Percentiles rank a stretch among this genome's conserved stretches.
phyloP scores from a whole-genome alignment of 2,113 vertebrate species.

The Gambusia affinis region DNA sequence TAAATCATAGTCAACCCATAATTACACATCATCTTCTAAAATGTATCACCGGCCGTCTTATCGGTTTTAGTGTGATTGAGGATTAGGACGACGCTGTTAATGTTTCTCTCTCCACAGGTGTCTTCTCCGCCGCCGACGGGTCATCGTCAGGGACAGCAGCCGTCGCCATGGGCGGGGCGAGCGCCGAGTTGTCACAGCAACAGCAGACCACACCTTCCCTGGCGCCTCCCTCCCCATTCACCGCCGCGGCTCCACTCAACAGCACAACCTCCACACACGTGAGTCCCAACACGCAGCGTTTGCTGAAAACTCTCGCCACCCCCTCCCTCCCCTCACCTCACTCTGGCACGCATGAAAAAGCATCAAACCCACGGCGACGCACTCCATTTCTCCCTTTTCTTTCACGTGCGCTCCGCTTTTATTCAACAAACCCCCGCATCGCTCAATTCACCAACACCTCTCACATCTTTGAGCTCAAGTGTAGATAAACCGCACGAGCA shows the following conservation, averaged over 20 bases:
- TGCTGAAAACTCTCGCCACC: not conserved
- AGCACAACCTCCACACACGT: constrained; percentile 72
- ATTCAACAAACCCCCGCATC: constrained; percentile 10
- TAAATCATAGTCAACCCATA: not conserved
- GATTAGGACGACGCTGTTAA: not conserved
- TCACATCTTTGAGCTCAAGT: constrained; percentile 41
- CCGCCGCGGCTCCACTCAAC: constrained; percentile 66
- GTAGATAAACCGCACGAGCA: constrained; percentile 53
- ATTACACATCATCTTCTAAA: not conserved
- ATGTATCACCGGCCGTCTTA: not conserved
- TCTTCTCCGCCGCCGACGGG: constrained; percentile 66
- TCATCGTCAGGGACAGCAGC: constrained; percentile 54
- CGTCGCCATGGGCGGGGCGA: constrained; percentile 49
- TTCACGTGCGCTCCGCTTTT: not conserved
- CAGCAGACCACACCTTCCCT: constrained; percentile 65
- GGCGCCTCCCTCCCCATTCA: constrained; percentile 72
- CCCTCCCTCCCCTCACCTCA: not conserved
- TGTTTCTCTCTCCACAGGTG: constrained; percentile 57
- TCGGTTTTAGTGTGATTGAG: not conserved
- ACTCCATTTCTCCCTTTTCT: not conserved
- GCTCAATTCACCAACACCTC: constrained; percentile 33
- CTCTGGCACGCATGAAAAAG: constrained; percentile 11
- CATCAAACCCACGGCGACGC: constrained; percentile 14
- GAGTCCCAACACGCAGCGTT: constrained; percentile 51
- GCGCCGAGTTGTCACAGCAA: constrained; percentile 70